A percentile compares a stretch with the other conserved stretches of the same genome.
phyloP scores from a whole-genome alignment of 2,888 invertebrate genomes.

The Eristalinus aeneus region DNA sequence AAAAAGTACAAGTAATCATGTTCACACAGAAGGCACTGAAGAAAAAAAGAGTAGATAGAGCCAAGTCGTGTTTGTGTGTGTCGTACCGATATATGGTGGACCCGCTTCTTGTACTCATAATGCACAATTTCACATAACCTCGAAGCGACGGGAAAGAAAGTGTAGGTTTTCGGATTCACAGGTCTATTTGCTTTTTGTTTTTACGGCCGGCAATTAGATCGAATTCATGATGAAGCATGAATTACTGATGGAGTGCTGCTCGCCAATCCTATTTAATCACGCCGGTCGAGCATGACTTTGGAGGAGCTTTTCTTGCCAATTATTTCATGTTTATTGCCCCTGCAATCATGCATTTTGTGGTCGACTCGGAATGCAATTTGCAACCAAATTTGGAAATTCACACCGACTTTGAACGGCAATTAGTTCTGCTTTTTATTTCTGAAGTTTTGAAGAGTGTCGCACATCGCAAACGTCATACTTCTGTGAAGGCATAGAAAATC shows the following conservation, averaged over 20 bases:
- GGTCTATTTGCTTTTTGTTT: constrained; percentile 30
- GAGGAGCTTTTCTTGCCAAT: background rate
- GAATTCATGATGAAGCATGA: constrained; percentile 59
- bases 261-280: constrained; percentile 52
- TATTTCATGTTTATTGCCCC: constrained; percentile 31
- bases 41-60: constrained; percentile 13
- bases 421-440: too few species aligned
- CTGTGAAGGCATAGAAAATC: background rate
- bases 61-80: constrained; percentile 25
- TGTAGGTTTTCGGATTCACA: constrained; percentile 35
- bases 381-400: background rate
- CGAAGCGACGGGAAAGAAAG: constrained; percentile 37
- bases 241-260: constrained; percentile 43
- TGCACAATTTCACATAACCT: constrained; percentile 3
- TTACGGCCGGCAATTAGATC: constrained; percentile 62
- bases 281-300: constrained; percentile 67
- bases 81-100: constrained; percentile 1
- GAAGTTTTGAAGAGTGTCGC: too few species aligned
- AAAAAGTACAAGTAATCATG: constrained; percentile 39
- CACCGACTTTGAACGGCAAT: too few species aligned
- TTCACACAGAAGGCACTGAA: constrained; percentile 4
- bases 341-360: background rate
- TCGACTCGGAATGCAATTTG: background rate
- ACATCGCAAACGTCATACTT: too few species aligned
- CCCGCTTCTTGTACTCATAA: background rate